Evolutionary conservation across 2,113 vertebrate species (phyloP).

Genomic region (Anolis carolinensis): DNA sequence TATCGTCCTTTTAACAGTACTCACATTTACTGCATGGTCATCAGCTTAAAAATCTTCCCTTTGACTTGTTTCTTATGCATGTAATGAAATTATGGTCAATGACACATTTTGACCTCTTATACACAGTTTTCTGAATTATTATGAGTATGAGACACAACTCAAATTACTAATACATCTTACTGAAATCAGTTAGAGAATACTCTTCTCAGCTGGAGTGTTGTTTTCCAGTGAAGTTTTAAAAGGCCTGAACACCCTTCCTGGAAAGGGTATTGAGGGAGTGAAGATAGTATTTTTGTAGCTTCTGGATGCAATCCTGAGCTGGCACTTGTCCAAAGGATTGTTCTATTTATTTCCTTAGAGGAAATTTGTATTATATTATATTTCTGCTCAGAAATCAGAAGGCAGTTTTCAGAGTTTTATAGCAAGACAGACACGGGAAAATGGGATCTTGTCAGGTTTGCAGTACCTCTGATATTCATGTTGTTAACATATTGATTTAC

Average conservation of each 20-base stretch:
- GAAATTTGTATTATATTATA: not conserved
- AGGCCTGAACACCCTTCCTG: not conserved
- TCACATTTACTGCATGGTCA: too few relatives aligned
- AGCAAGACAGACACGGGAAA: not conserved
- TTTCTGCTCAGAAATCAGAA: not conserved
- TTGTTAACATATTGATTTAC: not conserved
- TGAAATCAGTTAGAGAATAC: too few relatives aligned
- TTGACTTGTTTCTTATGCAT: too few relatives aligned
- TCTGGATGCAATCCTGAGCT: not conserved
- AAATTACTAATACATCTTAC: too few relatives aligned
- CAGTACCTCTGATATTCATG: constrained; percentile 18
- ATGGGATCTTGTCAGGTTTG: not conserved
- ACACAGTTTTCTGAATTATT: not conserved
- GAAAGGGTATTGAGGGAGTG: not conserved
- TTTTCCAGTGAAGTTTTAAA: not conserved
- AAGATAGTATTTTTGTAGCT: not conserved
- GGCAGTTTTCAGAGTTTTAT: not conserved
- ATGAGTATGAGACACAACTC: not conserved
- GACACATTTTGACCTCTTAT: too few relatives aligned
- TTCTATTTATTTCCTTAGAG: not conserved
- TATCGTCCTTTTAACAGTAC: too few relatives aligned
- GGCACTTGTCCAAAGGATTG: not conserved
- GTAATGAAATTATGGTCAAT: too few relatives aligned
- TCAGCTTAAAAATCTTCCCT: too few relatives aligned
- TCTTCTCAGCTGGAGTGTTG: not conserved